Conservation (phyloP, 2,888 invertebrate species). For the Aromia moschata region DNA sequence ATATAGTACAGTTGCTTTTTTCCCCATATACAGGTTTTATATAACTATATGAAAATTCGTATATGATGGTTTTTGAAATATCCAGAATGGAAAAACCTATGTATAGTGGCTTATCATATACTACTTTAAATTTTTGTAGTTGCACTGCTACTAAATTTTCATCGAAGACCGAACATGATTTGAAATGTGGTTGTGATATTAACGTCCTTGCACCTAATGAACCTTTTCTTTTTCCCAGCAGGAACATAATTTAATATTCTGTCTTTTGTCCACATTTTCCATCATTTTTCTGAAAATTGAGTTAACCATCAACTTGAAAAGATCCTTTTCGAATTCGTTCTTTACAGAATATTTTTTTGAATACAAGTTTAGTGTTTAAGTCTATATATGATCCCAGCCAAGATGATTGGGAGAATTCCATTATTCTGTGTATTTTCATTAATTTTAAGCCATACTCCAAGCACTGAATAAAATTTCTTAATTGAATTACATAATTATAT, state of each 20-base stretch:
- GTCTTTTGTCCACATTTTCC: neutral
- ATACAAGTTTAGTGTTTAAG: constrained; percentile 1
- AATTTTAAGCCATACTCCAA: neutral
- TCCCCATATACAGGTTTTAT: neutral
- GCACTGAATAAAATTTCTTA: constrained; percentile 5
- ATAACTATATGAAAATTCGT: neutral
- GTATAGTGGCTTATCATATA: constrained; percentile 2
- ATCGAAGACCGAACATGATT: constrained; percentile 7
- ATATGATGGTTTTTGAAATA: constrained; percentile 3
- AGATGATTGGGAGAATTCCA: neutral
- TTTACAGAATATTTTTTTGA: neutral
- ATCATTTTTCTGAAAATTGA: neutral
- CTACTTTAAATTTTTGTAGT: constrained; percentile 4
- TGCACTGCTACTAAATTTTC: constrained; percentile 4
- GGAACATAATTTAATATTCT: neutral
- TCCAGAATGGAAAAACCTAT: constrained; percentile 9
- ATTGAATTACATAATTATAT: constrained; percentile 4
- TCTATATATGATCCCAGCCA: neutral
- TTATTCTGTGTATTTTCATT: constrained; percentile 4
- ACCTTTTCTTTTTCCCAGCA: neutral
- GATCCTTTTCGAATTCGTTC: neutral
- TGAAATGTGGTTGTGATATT: constrained; percentile 1
- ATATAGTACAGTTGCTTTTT: neutral
- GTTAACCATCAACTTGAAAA: neutral
- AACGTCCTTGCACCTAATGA: neutral